A percentile compares a stretch with the other conserved stretches of the same genome.
Evolutionary conservation across 2,113 vertebrate species (phyloP).

Genomic region (Semnornis frantzii): DNA sequence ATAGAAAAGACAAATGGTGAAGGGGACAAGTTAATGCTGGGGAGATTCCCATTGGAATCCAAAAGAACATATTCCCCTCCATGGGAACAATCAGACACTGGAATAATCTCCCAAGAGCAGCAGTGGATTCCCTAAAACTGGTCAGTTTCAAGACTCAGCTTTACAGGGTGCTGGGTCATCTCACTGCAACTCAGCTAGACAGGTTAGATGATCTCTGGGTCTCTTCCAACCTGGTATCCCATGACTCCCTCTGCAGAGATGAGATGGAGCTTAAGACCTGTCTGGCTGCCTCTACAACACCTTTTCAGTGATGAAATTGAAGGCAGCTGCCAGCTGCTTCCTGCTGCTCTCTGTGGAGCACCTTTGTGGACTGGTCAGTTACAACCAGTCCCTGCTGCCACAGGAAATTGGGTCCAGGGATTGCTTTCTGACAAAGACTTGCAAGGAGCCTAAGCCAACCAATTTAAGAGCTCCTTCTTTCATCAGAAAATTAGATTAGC

Average conservation of each 20-base stretch:
- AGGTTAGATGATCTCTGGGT: too few relatives aligned
- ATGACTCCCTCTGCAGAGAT: not conserved
- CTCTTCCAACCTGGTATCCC: too few relatives aligned
- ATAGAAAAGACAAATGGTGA: too few relatives aligned
- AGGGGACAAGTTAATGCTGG: too few relatives aligned
- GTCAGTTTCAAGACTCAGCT: too few relatives aligned
- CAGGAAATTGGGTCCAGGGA: conserved; percentile 28
- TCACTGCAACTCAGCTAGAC: too few relatives aligned
- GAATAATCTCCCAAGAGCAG: too few relatives aligned
- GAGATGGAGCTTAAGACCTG: not conserved
- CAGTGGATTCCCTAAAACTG: too few relatives aligned
- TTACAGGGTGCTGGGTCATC: too few relatives aligned
- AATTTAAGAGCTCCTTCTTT: conserved; percentile 24
- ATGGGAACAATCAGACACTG: too few relatives aligned
- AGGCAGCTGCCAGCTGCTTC: not conserved
- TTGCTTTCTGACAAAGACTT: not conserved
- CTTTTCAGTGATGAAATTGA: conserved; percentile 3
- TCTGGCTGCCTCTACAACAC: not conserved
- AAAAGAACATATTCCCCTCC: too few relatives aligned
- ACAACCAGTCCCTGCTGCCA: conserved; percentile 4
- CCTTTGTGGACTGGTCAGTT: not conserved
- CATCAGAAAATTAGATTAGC: conserved; percentile 49
- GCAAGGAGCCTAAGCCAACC: not conserved
- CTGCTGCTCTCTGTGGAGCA: not conserved
- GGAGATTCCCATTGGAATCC: too few relatives aligned